phyloP scores from a whole-genome alignment of 2,113 vertebrate species.

The Lutjanus erythropterus region DNA sequence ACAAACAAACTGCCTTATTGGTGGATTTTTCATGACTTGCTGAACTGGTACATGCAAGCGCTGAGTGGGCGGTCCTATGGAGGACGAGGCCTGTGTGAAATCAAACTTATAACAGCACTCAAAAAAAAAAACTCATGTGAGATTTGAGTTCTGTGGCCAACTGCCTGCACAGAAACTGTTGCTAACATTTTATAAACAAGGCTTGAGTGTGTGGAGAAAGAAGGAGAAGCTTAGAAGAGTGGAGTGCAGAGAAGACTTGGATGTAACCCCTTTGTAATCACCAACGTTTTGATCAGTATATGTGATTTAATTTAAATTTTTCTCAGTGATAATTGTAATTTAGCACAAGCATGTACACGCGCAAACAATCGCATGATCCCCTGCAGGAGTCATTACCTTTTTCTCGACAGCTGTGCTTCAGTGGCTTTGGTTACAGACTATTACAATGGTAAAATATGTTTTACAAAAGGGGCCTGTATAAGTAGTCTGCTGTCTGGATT shows the following conservation, averaged over 20 bases:
- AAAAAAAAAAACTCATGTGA: background rate
- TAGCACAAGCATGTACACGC: too few relatives aligned
- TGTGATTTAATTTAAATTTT: too few relatives aligned
- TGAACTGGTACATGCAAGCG: constrained; percentile 2
- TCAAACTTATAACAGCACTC: constrained; percentile 26
- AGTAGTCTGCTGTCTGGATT: background rate
- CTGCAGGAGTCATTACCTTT: background rate
- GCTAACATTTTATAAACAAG: constrained; percentile 8
- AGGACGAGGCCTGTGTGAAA: constrained; percentile 25
- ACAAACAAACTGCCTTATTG: background rate
- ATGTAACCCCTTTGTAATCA: too few relatives aligned
- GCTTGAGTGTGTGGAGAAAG: background rate
- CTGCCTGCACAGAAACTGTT: constrained; percentile 17
- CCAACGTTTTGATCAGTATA: too few relatives aligned
- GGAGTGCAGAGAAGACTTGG: too few relatives aligned
- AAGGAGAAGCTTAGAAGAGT: too few relatives aligned
- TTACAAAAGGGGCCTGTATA: background rate
- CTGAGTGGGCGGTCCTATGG: constrained; percentile 27
- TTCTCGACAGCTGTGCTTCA: background rate
- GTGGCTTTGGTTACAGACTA: background rate
- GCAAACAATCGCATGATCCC: too few relatives aligned
- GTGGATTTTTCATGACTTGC: background rate
- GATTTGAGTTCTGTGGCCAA: constrained; percentile 18
- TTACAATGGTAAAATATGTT: background rate
- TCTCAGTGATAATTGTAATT: too few relatives aligned